Conservation (phyloP, 2,888 invertebrate genomes). For the Oligia strigilis region DNA sequence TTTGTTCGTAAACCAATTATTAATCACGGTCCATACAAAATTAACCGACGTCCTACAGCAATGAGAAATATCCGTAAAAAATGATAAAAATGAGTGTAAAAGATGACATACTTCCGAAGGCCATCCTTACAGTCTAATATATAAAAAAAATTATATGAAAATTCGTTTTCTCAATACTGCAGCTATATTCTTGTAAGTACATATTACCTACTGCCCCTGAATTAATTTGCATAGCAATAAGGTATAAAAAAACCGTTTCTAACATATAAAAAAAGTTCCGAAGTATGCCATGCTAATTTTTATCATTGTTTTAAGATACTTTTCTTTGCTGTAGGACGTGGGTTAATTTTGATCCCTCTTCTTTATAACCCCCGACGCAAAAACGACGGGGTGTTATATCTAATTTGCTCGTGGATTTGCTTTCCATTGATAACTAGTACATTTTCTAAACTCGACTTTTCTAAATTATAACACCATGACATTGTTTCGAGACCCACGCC, state of each 20-base stretch:
- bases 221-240: too few species aligned
- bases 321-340: background rate
- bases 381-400: too few species aligned
- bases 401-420: background rate
- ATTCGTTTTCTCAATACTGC: background rate
- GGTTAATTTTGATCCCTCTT: background rate
- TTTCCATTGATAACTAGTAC: background rate
- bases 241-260: too few species aligned
- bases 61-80: too few species aligned
- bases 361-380: too few species aligned
- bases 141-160: too few species aligned
- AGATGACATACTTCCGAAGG: background rate
- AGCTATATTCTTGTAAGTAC: background rate
- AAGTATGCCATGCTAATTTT: background rate
- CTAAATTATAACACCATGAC: background rate
- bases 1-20: background rate
- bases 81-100: too few species aligned
- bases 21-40: too few species aligned
- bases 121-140: too few species aligned
- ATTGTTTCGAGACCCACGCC: conserved; percentile 8
- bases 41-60: too few species aligned
- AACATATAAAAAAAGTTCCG: too few species aligned
- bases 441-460: background rate
- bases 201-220: too few species aligned
- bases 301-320: background rate